A percentile compares a stretch with the other conserved stretches of the same genome.
Conservation (phyloP, 2,113 vertebrate species). For the Heterotilapia buettikoferi region DNA sequence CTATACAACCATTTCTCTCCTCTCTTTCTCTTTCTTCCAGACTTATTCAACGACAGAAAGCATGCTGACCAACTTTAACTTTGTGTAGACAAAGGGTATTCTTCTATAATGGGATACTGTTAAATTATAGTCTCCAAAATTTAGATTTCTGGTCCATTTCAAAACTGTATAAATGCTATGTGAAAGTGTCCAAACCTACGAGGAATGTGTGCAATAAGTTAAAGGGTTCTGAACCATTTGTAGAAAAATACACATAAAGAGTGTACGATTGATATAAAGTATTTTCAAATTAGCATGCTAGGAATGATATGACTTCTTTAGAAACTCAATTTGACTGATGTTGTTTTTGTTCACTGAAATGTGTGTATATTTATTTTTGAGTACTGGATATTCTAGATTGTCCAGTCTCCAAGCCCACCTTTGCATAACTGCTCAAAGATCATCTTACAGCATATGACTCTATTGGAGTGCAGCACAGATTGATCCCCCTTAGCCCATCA, state of each 20-base stretch:
- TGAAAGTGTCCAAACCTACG: background rate
- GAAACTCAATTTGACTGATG: background rate
- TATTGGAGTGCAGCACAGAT: background rate
- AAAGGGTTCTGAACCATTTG: background rate
- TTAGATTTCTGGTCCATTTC: background rate
- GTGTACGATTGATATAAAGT: background rate
- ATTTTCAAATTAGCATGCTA: background rate
- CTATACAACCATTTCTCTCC: slow-evolving; percentile 3
- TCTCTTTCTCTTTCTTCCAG: background rate
- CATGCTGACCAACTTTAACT: background rate
- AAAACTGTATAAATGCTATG: background rate
- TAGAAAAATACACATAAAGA: background rate
- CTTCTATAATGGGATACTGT: background rate
- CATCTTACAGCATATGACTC: background rate
- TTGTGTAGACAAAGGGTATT: background rate
- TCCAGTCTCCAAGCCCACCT: background rate
- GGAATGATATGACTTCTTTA: background rate
- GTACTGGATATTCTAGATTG: background rate
- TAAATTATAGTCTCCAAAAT: background rate
- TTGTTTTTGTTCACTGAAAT: background rate
- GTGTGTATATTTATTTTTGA: background rate
- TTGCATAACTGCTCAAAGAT: background rate
- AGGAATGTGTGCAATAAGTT: background rate
- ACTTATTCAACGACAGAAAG: background rate
- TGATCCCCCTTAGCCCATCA: background rate